A percentile compares a stretch with the other conserved stretches of the same genome.
Conservation (phyloP, 2,797 vertebrate species). For the Acridotheres tristis region DNA sequence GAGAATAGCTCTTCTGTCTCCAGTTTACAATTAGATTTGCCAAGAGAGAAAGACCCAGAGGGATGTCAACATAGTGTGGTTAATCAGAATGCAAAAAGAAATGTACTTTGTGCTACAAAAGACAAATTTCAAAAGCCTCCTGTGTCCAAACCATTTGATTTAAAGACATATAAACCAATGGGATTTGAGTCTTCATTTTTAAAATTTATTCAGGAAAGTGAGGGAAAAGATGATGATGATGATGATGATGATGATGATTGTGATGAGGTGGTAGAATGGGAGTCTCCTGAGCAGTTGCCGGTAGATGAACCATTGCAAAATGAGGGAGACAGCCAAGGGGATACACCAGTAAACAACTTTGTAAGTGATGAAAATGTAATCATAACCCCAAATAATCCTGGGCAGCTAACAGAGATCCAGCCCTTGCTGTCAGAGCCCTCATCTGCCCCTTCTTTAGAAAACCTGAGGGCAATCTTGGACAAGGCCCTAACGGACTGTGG, state of each 20-base stretch:
- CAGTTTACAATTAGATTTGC: slow-evolving; percentile 79
- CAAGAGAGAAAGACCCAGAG: slow-evolving; percentile 84
- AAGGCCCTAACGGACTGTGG: slow-evolving; percentile 94
- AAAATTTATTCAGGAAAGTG: slow-evolving; percentile 94
- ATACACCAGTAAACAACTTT: slow-evolving; percentile 51
- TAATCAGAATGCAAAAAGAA: slow-evolving; percentile 66
- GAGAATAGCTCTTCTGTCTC: slow-evolving; percentile 60
- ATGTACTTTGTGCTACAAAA: slow-evolving; percentile 57
- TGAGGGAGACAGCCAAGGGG: slow-evolving; percentile 68
- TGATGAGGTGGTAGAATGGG: slow-evolving; percentile 75
- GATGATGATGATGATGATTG: slow-evolving; percentile 29
- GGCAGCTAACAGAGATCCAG: slow-evolving; percentile 79
- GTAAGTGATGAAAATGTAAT: slow-evolving; percentile 60
- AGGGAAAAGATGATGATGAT: slow-evolving; percentile 76
- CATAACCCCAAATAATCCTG: slow-evolving; percentile 77
- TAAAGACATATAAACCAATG: slow-evolving; percentile 91
- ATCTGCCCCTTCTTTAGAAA: slow-evolving; percentile 87
- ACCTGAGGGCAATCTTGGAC: slow-evolving; percentile 93
- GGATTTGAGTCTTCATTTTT: slow-evolving; percentile 96
- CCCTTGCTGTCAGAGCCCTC: slow-evolving; percentile 80
- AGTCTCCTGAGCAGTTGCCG: slow-evolving; percentile 67
- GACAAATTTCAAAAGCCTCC: slow-evolving; percentile 72
- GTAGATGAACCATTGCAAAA: slow-evolving; percentile 55
- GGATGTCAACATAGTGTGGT: slow-evolving; percentile 65
- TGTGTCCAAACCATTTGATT: slow-evolving; percentile 82